Conservation (phyloP, 1,140 invertebrate species). For the Notospermus geniculatus region DNA sequence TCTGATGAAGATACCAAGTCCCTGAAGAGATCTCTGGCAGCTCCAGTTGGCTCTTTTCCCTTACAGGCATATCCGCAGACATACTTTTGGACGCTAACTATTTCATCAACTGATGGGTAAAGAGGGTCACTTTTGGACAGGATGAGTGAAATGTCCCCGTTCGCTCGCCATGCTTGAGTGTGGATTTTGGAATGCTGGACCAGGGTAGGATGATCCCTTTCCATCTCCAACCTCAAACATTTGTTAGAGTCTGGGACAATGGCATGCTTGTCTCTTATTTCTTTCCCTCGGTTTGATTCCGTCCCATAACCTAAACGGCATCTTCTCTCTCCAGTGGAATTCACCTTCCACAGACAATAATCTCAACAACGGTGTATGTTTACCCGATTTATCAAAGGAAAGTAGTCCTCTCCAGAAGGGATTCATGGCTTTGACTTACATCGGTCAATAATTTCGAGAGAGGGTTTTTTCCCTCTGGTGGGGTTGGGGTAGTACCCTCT, state of each 20-base stretch:
- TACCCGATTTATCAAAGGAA: constrained; percentile 15
- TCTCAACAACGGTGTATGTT: constrained; percentile 25
- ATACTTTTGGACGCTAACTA: background rate
- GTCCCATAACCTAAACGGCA: background rate
- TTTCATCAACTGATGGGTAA: background rate
- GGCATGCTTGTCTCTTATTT: background rate
- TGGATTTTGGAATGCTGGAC: constrained; percentile 4
- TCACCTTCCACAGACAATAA: constrained; percentile 13
- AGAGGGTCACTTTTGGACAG: background rate
- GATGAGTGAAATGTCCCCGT: constrained; percentile 8
- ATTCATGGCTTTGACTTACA: constrained; percentile 22
- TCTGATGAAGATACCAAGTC: background rate
- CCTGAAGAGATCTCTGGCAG: background rate
- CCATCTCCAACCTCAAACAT: background rate
- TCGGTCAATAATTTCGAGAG: constrained; percentile 20
- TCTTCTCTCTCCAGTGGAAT: background rate
- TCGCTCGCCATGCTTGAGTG: background rate
- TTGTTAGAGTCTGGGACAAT: background rate
- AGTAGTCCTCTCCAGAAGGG: constrained; percentile 16
- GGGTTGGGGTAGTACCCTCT: constrained; percentile 17
- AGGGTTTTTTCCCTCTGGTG: constrained; percentile 19
- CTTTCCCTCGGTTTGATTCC: background rate
- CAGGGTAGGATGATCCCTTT: background rate
- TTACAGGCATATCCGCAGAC: constrained; percentile 4
- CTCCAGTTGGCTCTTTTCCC: constrained; percentile 4